These are phyloP conservation scores for Condylostylus longicornis DNA, from an alignment of 1,140 invertebrate species.

Conservation along the genomic window DNA sequence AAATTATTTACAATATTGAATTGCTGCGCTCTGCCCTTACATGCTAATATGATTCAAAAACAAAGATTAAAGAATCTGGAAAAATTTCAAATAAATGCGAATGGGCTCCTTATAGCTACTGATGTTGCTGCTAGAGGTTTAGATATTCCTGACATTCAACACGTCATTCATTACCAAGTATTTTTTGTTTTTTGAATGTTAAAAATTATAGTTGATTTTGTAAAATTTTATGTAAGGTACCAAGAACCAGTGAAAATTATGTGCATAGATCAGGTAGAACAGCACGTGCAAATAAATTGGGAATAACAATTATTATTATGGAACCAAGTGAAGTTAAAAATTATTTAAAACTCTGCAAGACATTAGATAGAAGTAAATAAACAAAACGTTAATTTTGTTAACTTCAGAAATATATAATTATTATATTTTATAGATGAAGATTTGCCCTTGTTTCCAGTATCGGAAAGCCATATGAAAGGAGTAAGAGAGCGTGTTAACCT, in stretches of 20 bases:
- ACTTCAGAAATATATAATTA: neutral
- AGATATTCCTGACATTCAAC: conserved; percentile 86
- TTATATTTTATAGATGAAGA: conserved; percentile 47
- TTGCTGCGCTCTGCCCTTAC: conserved; percentile 66
- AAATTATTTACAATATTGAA: conserved; percentile 68
- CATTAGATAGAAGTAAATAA: conserved; percentile 60
- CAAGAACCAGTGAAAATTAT: conserved; percentile 87
- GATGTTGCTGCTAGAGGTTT: conserved; percentile 94
- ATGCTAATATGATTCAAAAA: conserved; percentile 90
- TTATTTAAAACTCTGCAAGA: conserved; percentile 69
- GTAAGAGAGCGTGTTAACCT: conserved; percentile 58
- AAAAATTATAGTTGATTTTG: neutral
- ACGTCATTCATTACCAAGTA: conserved; percentile 92
- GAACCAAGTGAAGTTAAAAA: conserved; percentile 68
- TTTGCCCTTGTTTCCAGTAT: conserved; percentile 66
- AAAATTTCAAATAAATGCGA: conserved; percentile 61
- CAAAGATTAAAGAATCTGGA: conserved; percentile 92
- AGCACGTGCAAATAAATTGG: conserved; percentile 73
- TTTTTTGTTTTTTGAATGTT: conserved; percentile 1
- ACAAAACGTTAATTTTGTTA: conserved; percentile 1
- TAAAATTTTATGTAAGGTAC: conserved; percentile 38
- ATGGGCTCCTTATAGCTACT: conserved; percentile 80
- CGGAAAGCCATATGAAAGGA: conserved; percentile 45
- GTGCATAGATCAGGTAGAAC: conserved; percentile 93
- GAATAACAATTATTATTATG: conserved; percentile 82